Evolutionary conservation across 2,888 invertebrate species (phyloP).

Genomic region (Encarsia formosa): DNA sequence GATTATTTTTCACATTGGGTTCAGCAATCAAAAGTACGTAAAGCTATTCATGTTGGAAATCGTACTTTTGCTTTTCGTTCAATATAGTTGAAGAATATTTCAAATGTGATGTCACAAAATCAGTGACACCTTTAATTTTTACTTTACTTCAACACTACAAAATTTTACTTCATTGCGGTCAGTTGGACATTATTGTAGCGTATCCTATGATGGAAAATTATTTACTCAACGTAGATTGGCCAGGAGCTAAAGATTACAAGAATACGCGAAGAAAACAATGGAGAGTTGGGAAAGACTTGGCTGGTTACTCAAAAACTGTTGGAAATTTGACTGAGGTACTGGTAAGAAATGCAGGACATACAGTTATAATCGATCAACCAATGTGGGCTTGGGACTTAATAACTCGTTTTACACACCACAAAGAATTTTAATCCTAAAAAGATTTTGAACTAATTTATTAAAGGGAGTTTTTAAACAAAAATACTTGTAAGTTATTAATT

Average conservation of each 20-base stretch:
- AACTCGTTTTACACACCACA: neutral
- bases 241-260: slow-evolving; percentile 41
- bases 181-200: slow-evolving; percentile 85
- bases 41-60: slow-evolving; percentile 81
- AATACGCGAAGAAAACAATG: slow-evolving; percentile 38
- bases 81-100: slow-evolving; percentile 63
- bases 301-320: slow-evolving; percentile 38
- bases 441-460: no score
- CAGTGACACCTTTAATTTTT: slow-evolving; percentile 67
- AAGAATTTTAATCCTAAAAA: no score
- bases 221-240: slow-evolving; percentile 54
- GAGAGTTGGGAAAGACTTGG: slow-evolving; percentile 37
- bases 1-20: neutral
- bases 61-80: slow-evolving; percentile 63
- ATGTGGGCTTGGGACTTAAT: slow-evolving; percentile 5
- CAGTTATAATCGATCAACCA: neutral
- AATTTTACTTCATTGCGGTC: slow-evolving; percentile 85
- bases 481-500: no score
- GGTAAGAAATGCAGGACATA: slow-evolving; percentile 45
- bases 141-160: slow-evolving; percentile 60
- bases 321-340: slow-evolving; percentile 37
- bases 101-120: slow-evolving; percentile 72
- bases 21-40: slow-evolving; percentile 57
- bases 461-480: no score
- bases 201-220: slow-evolving; percentile 78